Evolutionary conservation across 2,113 vertebrate genomes (phyloP), one percentile per base, ranked within the genome.

Genomic region (Neodontobutis hainanensis): DNA sequence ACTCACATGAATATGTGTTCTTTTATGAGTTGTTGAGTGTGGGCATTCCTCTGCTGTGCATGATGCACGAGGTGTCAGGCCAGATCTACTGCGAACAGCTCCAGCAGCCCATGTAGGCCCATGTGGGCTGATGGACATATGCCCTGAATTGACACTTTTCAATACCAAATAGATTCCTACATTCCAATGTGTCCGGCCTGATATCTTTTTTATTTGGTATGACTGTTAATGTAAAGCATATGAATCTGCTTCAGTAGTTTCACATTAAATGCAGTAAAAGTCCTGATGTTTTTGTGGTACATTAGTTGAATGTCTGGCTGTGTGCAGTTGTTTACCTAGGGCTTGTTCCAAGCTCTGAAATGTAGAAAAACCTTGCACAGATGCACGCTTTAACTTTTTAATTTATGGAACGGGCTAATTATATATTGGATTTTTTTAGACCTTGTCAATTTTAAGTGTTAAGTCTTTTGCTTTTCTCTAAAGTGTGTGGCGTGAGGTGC

Each of bases 11-110:
- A 92, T 98, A 95, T 87, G 80, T 87, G 87, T 97, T 94, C 89
- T 89, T 94, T 65, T 96, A 93, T 0, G 96, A 97, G 94, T 93
- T 98, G 69, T 88, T 98, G 85, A 95, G 95, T 87, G 85, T 98
- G 47, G 93, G 95, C 63, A 80, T 95, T 72, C 96, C 96, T 0
- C 92, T 99, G 58, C 92, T 99, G 68, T 95, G 89, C 65, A 91
- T 87, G 69, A 92, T 98, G 85, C 92, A 92, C 14, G 95, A 98
- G 91, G 87, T 95, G 61, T 89, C 96, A 63, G 55, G 83, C 36
- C 90, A 94, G 83, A 97, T 98, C 83, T 95, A 91, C 90, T 86
- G 73, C 70, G 96, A 98, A 90, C 73, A 60, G 40, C 71, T 80
- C 45, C 60, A 64, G 46, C 69, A 58, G 59, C 12, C 83, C 52